A percentile compares a stretch with the other conserved stretches of the same genome.
phyloP scores from a whole-genome alignment of 2,113 vertebrate genomes.

The Petrocephalus microphthalmus region DNA sequence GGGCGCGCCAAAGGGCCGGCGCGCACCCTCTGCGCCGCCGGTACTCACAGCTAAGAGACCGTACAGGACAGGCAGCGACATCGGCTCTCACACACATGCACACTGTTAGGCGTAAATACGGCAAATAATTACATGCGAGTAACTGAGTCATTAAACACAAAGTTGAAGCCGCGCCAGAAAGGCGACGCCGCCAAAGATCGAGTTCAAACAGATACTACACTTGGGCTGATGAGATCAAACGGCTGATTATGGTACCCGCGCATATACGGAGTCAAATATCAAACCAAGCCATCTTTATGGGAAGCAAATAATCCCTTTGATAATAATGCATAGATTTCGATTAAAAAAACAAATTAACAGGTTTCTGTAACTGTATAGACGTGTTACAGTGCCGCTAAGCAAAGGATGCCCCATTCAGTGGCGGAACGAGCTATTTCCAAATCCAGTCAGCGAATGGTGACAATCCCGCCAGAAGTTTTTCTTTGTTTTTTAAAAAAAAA shows the following conservation, averaged over 20 bases:
- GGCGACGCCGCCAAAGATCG: conserved; percentile 14
- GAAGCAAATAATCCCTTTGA: conserved; percentile 29
- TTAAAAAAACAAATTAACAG: not conserved
- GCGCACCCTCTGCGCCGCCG: not conserved
- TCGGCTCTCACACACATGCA: conserved; percentile 22
- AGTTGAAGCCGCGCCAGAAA: not conserved
- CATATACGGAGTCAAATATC: not conserved
- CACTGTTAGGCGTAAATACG: not conserved
- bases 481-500: too few species aligned
- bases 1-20: not conserved
- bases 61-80: conserved; percentile 21
- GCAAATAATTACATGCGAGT: not conserved
- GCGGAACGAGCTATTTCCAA: not conserved
- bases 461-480: not conserved
- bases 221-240: conserved; percentile 33
- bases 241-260: conserved; percentile 12
- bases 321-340: conserved; percentile 6
- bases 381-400: conserved; percentile 2
- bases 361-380: not conserved
- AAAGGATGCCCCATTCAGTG: conserved; percentile 24
- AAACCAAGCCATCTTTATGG: conserved; percentile 19
- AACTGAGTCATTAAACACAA: not conserved
- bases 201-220: conserved; percentile 38
- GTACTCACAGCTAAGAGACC: conserved; percentile 22
- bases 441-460: conserved; percentile 10